These are phyloP conservation scores for Cerceris rybyensis DNA, from an alignment of 2,888 invertebrate genomes.

Conservation along the genomic window DNA sequence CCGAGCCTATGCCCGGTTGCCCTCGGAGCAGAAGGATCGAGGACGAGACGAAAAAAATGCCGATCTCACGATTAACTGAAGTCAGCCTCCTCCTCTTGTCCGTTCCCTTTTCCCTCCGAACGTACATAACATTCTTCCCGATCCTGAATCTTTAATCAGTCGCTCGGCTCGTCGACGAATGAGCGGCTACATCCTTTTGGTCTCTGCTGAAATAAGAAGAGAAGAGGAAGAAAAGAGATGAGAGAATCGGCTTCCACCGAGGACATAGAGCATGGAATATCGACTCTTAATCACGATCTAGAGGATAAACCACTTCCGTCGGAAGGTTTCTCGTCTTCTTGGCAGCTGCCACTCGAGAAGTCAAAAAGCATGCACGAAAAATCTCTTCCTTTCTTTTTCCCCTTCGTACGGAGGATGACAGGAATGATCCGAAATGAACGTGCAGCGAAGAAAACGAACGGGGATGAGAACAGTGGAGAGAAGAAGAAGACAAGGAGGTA, in stretches of 20 bases:
- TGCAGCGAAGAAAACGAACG: conserved; percentile 6
- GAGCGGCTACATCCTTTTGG: background rate
- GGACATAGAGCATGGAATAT: conserved; percentile 27
- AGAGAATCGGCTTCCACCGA: background rate
- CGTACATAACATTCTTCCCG: conserved; percentile 38
- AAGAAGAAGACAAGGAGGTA: conserved; percentile 7
- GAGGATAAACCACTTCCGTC: conserved; percentile 50
- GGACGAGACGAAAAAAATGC: conserved; percentile 30
- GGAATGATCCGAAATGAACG: background rate
- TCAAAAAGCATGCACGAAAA: conserved; percentile 37
- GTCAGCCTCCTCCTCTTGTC: background rate
- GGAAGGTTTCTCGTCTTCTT: conserved; percentile 44
- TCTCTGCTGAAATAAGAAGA: background rate
- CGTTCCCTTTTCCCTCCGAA: conserved; percentile 34
- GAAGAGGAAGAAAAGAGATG: conserved; percentile 21
- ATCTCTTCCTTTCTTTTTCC: background rate
- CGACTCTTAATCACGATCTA: conserved; percentile 61
- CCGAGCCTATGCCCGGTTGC: background rate
- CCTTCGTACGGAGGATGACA: conserved; percentile 27
- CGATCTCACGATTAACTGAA: conserved; percentile 58
- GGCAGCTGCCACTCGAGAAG: conserved; percentile 61
- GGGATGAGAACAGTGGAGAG: conserved; percentile 10
- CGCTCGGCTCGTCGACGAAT: conserved; percentile 1
- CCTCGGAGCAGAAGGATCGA: conserved; percentile 6
- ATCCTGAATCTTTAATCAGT: conserved; percentile 55